Evolutionary conservation across 2,113 vertebrate species (phyloP), one percentile per base, ranked within the genome.

Genomic region (Sander vitreus): DNA sequence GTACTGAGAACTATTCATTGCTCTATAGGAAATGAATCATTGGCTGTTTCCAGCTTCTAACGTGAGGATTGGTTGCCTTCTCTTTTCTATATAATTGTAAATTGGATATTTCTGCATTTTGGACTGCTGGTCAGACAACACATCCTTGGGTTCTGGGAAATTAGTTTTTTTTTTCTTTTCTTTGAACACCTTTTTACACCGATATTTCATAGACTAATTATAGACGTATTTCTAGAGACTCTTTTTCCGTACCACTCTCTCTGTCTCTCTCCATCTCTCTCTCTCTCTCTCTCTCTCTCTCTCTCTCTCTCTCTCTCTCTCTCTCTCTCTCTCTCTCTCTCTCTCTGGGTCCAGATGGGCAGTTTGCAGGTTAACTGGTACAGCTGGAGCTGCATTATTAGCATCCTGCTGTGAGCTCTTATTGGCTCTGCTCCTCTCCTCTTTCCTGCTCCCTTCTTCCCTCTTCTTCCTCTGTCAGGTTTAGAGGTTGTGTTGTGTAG

Each of bases 381-480:
- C 98, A 99, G 97, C 98, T 99, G 98, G 98, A 98, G 97, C 95
- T 94, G 96, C 96, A 97, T 98, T 99, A 99, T 99, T 99, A 98
- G 97, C 96, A 94, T 97, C 98, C 97, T 96, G 97, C 97, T 97
- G 98, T 96, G 98, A 96, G 95, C 95, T 98, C 98, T 96, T 98
- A 98, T 98, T 98, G 97, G 96, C 97, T 97, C 93, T 62, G 94
- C 95, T 96, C 94, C 90, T 95, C 81, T 84, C 77, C 73, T 85
- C 82, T 60, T 45, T 87, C 68, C 60, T 83, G 94, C 70, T 80
- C 60, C 55, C 43, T 54, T 39, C 83, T 58, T 72, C n/a, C 50
- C 53, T 76, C 64, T 64, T 82, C 78, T 68, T 83, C 74, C 80
- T 88, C 95, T 94, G 30, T 82, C 88, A 66, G 68, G 19, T 59